These are phyloP conservation scores for Cetonia aurata DNA, from an alignment of 2,888 invertebrate genomes.

Conservation along the genomic window DNA sequence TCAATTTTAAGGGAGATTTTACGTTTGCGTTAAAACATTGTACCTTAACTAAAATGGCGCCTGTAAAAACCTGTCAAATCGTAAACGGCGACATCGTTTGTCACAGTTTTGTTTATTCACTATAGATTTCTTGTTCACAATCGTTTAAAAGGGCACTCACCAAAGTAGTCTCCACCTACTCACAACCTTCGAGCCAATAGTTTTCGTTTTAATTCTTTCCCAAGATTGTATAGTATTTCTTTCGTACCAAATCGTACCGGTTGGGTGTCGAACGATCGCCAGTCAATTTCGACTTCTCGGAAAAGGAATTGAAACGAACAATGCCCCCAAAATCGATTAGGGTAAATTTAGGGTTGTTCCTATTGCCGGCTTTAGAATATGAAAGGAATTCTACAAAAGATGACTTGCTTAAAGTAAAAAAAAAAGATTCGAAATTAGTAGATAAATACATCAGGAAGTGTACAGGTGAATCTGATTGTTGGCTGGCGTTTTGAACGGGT, in stretches of 20 bases:
- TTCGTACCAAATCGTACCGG: slow-evolving; percentile 28
- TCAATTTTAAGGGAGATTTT: too few species aligned
- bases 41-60: too few species aligned
- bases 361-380: too few species aligned
- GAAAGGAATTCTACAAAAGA: background rate
- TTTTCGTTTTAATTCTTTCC: slow-evolving; percentile 22
- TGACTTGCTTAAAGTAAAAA: slow-evolving; percentile 18
- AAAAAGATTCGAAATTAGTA: background rate
- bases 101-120: slow-evolving; percentile 13
- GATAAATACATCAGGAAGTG: too few species aligned
- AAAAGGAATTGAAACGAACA: background rate
- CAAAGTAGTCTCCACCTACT: slow-evolving; percentile 32
- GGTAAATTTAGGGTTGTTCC: too few species aligned
- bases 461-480: too few species aligned
- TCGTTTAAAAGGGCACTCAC: background rate
- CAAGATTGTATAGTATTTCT: too few species aligned
- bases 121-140: too few species aligned
- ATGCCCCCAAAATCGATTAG: too few species aligned
- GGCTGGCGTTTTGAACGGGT: too few species aligned
- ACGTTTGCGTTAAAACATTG: too few species aligned
- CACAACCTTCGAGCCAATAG: slow-evolving; percentile 27
- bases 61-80: too few species aligned
- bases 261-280: background rate
- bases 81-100: background rate
- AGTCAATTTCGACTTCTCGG: slow-evolving; percentile 30